Evolutionary conservation across 2,888 invertebrate genomes (phyloP).

Genomic region (Micoletzkya japonica): DNA sequence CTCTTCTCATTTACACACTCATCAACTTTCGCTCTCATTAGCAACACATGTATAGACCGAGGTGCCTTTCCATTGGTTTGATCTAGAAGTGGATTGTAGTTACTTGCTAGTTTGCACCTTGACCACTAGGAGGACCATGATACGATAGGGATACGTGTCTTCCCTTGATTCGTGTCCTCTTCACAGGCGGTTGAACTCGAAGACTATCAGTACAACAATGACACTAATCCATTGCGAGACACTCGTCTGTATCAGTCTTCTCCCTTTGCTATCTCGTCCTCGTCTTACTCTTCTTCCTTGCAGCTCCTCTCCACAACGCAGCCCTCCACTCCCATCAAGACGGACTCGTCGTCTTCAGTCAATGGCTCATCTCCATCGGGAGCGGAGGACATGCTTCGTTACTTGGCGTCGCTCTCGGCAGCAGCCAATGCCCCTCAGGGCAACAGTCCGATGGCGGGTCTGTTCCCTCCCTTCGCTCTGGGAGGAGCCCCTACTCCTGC

Average conservation of each 20-base stretch:
- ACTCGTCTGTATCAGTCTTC: not conserved
- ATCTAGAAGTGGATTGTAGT: not conserved
- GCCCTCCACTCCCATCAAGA: slow-evolving; percentile 16
- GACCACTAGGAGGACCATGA: too few relatives aligned
- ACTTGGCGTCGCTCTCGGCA: not conserved
- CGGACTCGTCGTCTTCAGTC: not conserved
- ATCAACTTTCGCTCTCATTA: not conserved
- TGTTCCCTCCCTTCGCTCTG: not conserved
- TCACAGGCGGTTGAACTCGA: slow-evolving; percentile 11
- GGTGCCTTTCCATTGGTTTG: not conserved
- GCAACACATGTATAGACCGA: not conserved
- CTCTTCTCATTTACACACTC: slow-evolving; percentile 4
- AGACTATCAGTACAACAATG: slow-evolving; percentile 10
- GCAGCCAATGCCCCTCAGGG: not conserved
- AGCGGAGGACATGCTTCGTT: not conserved
- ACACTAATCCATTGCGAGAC: slow-evolving; percentile 23
- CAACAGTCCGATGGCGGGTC: not conserved
- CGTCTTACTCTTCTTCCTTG: not conserved
- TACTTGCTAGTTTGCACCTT: not conserved
- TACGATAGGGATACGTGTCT: slow-evolving; percentile 6
- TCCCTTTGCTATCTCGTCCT: not conserved
- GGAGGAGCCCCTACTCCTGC: not conserved
- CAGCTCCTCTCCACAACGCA: slow-evolving; percentile 5
- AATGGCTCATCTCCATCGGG: not conserved
- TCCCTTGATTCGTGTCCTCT: slow-evolving; percentile 3